Evolutionary conservation across 1,140 invertebrate species (phyloP), one percentile per base, ranked within the genome.

Genomic region (Chelonus insularis): DNA sequence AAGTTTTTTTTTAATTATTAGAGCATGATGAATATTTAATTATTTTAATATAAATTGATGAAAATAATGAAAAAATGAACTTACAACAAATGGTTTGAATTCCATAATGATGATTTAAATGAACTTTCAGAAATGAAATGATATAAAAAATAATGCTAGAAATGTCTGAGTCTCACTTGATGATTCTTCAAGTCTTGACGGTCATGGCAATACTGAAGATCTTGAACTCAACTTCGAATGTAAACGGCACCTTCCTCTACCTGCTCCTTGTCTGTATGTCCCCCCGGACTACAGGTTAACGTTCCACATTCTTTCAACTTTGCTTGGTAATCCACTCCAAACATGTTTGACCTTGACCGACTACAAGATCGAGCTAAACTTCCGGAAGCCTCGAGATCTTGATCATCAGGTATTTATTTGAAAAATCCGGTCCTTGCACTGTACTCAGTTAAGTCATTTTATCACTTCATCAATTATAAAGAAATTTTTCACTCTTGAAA

Each of bases 201-300:
- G 72, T 78, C 72, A 77, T 74, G 77, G 71, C 67, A 77, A 77
- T 77, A 79, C 77, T 81, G 76, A 78, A 66, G 68, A 71, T 70
- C 71, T 72, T 65, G 65, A 75, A 68, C 68, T 39, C 68, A 43
- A 64, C 68, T 63, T 65, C 63, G 65, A 64, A 62, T 63, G 65
- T 69, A 68, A 65, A 36, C 62, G 68, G 63, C 65, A 64, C 63
- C 62, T 75, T 72, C 72, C 75, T 74, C 77, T 72, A 72, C 67
- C 68, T 66, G 68, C 63, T 68, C 62, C 57, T 54, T 60, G 23
- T 48, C 50, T 59, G 12, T 55, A 18, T 50, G 37, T 62, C 32
- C 62, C 50, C 47, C 16, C 25, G 16, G 23, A 45, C 18, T 23
- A 29, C 61, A 65, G 71, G 67, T 71, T 72, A 74, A 73, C 65